Base-by-base conservation (phyloP, 2,797 vertebrate species). In the Luscinia megarhynchos region DNA sequence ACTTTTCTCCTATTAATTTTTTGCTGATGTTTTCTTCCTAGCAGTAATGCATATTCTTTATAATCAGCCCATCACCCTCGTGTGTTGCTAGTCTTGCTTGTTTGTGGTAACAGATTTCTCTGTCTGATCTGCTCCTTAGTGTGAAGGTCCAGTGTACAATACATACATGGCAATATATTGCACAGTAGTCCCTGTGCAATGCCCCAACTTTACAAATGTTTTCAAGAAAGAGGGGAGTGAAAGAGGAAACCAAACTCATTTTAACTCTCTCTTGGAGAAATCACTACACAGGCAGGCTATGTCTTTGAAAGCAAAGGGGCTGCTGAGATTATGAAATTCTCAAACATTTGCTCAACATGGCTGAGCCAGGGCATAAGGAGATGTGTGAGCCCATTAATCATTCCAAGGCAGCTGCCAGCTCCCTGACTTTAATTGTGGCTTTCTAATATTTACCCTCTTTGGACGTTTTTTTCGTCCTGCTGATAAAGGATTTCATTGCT, bases 301-400 rank as follows among this genome's bases (percentile, higher is more conserved):
- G 50, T 64, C 77, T 94, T 73, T 74, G 83, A 83, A 80, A 95
- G 55, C 57, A 82, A 45, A 80, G 83, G 32, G 69, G 54, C 32
- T 84, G 63, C 67, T 80, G n/a, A 63, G 58, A 91, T 92, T 92
- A 86, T 70, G 63, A 87, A 90, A 81, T 89, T 83, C 80, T 87
- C 5, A 21, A 84, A 83, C 40, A 51, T 74, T 41, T 82, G 57
- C 70, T 86, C 34, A 72, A 83, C 62, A 21, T 43, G 80, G 34
- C 61, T 81, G 72, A 94, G 29, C 57, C 17, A 41, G 78, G 55
- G 43, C 54, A 48, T 1, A 77, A 70, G 54, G 64, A 87, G 77
- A 76, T 40, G 54, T 50, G 55, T 29, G 63, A 94, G 53, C 58
- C n/a, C 72, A 89, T 94, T 95, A 87, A 96, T 95, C 87, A 90